Base-by-base conservation (phyloP, 2,888 invertebrate species). In the Sarcophaga rosellei region DNA sequence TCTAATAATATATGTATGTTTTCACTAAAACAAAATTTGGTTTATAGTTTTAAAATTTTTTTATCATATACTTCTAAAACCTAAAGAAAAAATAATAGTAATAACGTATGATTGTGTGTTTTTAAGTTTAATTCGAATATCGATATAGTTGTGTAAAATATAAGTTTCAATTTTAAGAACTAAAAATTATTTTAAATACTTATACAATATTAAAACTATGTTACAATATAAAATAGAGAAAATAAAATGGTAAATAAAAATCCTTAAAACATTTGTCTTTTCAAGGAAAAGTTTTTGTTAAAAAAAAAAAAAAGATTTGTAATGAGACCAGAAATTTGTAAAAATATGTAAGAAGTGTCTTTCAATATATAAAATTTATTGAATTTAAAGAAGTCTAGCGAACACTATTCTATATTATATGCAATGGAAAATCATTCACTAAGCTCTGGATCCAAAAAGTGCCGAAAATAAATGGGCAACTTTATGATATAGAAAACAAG, bases 71-170 rank as follows among this genome's bases (percentile, higher is more conserved):
- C 15, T 0, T 47, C 3, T 15, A 47, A 12, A 4, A 4, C 15
- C 4, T 47, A 11, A 47, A 11, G 4, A 12, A 47, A 47, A 47
- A 47, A 47, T 53, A 17, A 53, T 17, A 53, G 17, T 53, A 12
- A 53, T 53, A 35, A 35, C 35, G 6, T 35, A 35, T 35, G 35
- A 35, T 35, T 35, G 15, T 15, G 47, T 53, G 53, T 47, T 63
- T 62, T 59, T 79, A 63, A 63, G 59, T 70, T 70, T 69, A 35
- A 47, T 74, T 84, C 69, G 74, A 84, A 75, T 84, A 84, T 84
- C 84, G 84, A 84, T 79, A 84, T 79, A 79, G 78, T 75, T 75
- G 66, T 45, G 63, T 75, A 63, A 63, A 78, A 59, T 47, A 8
- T 68, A 73, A 76, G 61, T 53, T 44, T 63, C 44, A 21, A 20